Percentiles rank a stretch among this genome's conserved stretches.
These are phyloP conservation scores for Poeciliopsis infans DNA, from an alignment of 2,797 vertebrate genomes.

Conservation along the genomic window DNA sequence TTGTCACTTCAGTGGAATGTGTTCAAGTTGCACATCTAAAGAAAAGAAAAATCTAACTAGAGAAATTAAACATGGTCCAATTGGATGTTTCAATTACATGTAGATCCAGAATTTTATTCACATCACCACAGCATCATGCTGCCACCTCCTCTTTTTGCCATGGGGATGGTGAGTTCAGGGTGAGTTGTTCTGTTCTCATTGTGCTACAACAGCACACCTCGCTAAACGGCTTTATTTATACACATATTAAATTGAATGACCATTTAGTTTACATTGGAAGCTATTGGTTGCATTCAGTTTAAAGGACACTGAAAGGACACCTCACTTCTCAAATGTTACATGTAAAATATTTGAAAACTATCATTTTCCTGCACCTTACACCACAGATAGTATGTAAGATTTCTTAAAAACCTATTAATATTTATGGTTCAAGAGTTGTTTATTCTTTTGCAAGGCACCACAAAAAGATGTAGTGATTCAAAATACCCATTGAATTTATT, in stretches of 20 bases:
- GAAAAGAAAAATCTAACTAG: no score
- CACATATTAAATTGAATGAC: not conserved
- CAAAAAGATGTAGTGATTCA: not conserved
- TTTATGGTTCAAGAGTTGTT: not conserved
- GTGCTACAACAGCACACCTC: not conserved
- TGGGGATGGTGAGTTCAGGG: not conserved
- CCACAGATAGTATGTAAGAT: not conserved
- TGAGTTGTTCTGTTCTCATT: not conserved
- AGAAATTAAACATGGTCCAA: not conserved
- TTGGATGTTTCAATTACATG: not conserved
- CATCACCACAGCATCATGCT: not conserved
- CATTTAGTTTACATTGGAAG: not conserved
- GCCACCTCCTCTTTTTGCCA: not conserved
- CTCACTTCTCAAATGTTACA: not conserved
- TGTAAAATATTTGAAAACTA: not conserved
- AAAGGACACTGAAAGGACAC: not conserved
- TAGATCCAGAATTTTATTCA: not conserved
- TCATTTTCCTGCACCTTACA: not conserved
- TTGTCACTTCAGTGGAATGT: not conserved
- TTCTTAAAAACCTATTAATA: not conserved
- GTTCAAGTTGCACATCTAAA: not conserved
- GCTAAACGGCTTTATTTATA: not conserved
- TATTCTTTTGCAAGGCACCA: not conserved
- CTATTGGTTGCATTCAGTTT: not conserved
- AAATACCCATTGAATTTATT: not conserved